Conservation (phyloP, 2,113 vertebrate species). For the Cyanocitta stelleri region DNA sequence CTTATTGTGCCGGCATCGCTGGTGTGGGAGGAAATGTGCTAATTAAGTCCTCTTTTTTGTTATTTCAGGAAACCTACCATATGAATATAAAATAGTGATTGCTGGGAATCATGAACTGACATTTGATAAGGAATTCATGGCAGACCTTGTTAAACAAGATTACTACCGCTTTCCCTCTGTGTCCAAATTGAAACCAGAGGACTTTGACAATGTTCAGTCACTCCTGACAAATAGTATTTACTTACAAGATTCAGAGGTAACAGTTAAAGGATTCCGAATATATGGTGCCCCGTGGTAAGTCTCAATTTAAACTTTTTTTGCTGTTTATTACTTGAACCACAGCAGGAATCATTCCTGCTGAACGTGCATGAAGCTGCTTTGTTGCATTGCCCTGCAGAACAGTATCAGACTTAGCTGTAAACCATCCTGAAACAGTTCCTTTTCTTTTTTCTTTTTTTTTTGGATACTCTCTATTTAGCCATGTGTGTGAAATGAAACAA, state of each 20-base stretch:
- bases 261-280: constrained; percentile 98
- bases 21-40: constrained; percentile 65
- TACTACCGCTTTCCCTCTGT: constrained; percentile 99
- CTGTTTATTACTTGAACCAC: neutral
- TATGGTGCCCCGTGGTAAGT: constrained; percentile 97
- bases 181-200: constrained; percentile 99
- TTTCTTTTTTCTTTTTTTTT: neutral
- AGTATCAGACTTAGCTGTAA: neutral
- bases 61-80: constrained; percentile 90
- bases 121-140: constrained; percentile 99
- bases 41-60: constrained; percentile 70
- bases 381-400: neutral
- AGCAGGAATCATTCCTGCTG: neutral
- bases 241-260: constrained; percentile 97
- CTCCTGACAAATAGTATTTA: constrained; percentile 99
- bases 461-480: neutral
- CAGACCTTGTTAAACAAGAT: constrained; percentile 99
- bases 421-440: neutral
- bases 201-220: constrained; percentile 98
- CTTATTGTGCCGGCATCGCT: constrained; percentile 1
- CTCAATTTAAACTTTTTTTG: constrained; percentile 28
- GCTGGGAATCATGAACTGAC: constrained; percentile 99
- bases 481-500: neutral
- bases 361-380: neutral
- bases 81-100: constrained; percentile 99